These are phyloP conservation scores for Buphagus erythrorhynchus DNA, from an alignment of 2,797 vertebrate species.

Conservation along the genomic window DNA sequence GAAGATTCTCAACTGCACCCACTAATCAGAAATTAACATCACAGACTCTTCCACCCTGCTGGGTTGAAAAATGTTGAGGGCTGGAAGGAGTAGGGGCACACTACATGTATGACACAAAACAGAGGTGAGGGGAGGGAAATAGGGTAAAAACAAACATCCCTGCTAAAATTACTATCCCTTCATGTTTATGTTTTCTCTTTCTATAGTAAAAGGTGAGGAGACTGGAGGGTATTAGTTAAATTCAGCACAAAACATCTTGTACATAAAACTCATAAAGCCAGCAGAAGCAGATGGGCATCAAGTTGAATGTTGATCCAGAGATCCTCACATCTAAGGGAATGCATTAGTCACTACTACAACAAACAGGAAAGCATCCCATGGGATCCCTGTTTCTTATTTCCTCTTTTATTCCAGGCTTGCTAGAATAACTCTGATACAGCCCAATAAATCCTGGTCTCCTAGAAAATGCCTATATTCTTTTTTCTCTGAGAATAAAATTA, in stretches of 20 bases:
- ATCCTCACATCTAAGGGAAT: background rate
- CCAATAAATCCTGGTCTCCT: background rate
- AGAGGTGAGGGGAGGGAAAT: background rate
- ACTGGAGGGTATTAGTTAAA: background rate
- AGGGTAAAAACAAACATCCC: background rate
- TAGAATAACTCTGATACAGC: background rate
- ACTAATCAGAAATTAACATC: background rate
- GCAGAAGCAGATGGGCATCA: background rate
- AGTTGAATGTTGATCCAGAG: background rate
- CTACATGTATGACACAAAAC: rapidly evolving
- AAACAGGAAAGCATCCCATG: background rate
- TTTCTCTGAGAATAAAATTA: background rate
- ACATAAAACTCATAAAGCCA: background rate
- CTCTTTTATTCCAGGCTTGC: background rate
- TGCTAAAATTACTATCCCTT: background rate
- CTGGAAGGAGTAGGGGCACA: background rate
- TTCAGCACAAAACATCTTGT: background rate
- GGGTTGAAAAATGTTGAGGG: background rate
- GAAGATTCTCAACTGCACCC: background rate
- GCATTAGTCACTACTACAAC: background rate
- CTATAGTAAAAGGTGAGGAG: background rate
- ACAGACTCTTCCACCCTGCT: background rate
- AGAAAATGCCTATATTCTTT: background rate
- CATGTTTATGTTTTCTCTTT: background rate
- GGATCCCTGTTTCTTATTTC: background rate